Percentiles rank a stretch among this genome's conserved stretches.
Conservation (phyloP, 1,140 invertebrate genomes). For the Hyphantria cunea region DNA sequence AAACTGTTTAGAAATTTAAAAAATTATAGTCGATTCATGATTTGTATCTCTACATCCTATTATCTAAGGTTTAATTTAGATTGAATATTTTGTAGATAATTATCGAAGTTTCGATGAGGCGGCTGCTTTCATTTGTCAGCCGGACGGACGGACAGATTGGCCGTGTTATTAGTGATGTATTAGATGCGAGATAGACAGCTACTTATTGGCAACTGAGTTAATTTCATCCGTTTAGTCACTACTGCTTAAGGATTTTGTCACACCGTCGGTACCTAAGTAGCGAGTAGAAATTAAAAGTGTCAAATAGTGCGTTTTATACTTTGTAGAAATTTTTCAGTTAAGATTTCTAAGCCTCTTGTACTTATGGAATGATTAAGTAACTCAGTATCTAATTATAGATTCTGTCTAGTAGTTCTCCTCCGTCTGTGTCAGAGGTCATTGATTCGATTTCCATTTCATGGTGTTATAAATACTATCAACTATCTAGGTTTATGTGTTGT, state of each 20-base stretch:
- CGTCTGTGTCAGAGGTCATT: no score
- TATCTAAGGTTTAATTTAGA: slow-evolving; percentile 24
- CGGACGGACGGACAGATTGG: slow-evolving; percentile 38
- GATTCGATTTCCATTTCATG: no score
- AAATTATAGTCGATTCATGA: background rate
- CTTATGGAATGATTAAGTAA: no score
- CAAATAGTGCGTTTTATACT: no score
- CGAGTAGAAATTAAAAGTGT: background rate
- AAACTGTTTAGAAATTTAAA: no score
- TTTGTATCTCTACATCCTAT: slow-evolving; percentile 4
- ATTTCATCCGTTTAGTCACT: slow-evolving; percentile 28
- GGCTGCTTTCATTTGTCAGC: slow-evolving; percentile 52
- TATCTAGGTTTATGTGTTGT: no score
- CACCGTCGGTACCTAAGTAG: no score
- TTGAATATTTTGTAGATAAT: slow-evolving; percentile 38
- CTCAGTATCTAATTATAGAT: no score
- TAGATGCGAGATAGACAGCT: slow-evolving; percentile 44
- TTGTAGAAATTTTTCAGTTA: no score
- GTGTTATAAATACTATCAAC: no score
- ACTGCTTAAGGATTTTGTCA: slow-evolving; percentile 6
- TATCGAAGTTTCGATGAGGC: slow-evolving; percentile 37
- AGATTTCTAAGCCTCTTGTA: no score
- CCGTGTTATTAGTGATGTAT: slow-evolving; percentile 49
- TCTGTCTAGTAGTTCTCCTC: no score
- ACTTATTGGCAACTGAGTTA: slow-evolving; percentile 30